Percentiles rank a stretch among this genome's conserved stretches.
phyloP scores from a whole-genome alignment of 2,113 vertebrate species.

The Gopherus evgoodei region DNA sequence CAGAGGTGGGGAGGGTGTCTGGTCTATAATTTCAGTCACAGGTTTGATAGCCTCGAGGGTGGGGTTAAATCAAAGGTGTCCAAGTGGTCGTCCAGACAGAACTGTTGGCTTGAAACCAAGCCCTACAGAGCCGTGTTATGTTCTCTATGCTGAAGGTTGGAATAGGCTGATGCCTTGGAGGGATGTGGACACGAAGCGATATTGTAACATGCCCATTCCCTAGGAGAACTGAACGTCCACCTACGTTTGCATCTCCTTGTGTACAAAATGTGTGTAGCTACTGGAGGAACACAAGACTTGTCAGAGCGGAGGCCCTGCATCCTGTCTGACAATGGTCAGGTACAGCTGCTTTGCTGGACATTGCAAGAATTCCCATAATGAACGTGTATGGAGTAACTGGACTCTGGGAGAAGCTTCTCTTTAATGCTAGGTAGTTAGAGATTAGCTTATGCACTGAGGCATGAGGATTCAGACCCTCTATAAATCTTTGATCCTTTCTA shows the following conservation, averaged over 20 bases:
- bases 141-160: too few species aligned
- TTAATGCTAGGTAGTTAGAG: neutral
- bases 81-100: neutral
- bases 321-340: neutral
- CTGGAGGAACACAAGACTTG: neutral
- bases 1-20: neutral
- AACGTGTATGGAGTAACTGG: neutral
- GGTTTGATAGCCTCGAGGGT: neutral
- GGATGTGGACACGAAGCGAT: neutral
- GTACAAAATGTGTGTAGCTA: too few species aligned
- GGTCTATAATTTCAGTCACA: neutral
- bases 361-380: neutral
- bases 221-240: neutral
- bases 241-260: neutral
- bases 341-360: neutral
- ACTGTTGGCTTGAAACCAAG: too few species aligned
- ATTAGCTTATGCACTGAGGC: fast-evolving
- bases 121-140: too few species aligned
- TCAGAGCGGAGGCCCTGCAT: neutral
- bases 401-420: neutral
- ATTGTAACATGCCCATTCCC: neutral
- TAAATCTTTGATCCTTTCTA: fast-evolving
- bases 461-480: fast-evolving
- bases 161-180: neutral
- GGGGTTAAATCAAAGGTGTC: neutral